A percentile compares a stretch with the other conserved stretches of the same genome.
Conservation (phyloP, 2,888 invertebrate species). For the Syrphus vitripennis region DNA sequence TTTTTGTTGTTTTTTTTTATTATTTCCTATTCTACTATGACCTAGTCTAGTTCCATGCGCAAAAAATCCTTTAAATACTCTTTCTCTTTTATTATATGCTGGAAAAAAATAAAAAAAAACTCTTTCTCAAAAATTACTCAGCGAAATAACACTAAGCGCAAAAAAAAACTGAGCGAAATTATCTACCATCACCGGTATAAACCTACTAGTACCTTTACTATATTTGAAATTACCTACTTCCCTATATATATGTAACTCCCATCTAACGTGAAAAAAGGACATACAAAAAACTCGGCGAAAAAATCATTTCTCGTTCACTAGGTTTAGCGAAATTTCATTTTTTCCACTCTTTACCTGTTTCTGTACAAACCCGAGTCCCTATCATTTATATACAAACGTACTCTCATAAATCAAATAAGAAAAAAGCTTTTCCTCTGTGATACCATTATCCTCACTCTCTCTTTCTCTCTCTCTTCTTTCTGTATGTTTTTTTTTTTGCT, state of each 20-base stretch:
- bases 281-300: conserved; percentile 6
- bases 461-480: neutral
- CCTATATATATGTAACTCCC: conserved; percentile 6
- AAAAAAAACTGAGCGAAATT: conserved; percentile 5
- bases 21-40: conserved; percentile 58
- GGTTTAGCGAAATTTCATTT: conserved; percentile 45
- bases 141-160: conserved; percentile 15
- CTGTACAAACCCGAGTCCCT: conserved; percentile 6
- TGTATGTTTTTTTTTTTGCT: neutral
- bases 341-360: neutral
- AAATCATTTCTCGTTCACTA: conserved; percentile 48
- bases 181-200: conserved; percentile 16
- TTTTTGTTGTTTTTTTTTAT: neutral
- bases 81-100: neutral
- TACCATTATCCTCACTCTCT: conserved; percentile 15
- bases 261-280: conserved; percentile 31
- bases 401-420: neutral
- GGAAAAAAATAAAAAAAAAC: conserved; percentile 39
- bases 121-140: conserved; percentile 2
- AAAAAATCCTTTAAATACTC: conserved; percentile 29
- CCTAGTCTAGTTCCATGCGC: conserved; percentile 67
- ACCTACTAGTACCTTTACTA: no score
- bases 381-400: neutral
- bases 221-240: conserved; percentile 36
- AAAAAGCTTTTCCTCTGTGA: conserved; percentile 33